Conservation (phyloP, 2,888 invertebrate species). For the Aspidiotus destructor region DNA sequence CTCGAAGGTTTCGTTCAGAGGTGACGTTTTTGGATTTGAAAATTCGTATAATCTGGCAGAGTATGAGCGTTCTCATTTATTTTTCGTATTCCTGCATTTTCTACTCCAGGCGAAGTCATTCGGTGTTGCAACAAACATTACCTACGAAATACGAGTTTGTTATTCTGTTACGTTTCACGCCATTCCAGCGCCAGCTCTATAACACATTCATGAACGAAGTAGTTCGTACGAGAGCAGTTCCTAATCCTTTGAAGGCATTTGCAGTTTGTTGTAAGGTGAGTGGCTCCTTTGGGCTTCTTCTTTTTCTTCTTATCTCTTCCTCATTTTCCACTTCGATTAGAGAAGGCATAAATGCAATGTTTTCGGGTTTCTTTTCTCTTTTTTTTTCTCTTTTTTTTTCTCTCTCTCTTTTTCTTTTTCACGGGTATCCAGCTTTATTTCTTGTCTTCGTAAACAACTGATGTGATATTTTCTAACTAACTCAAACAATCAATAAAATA, state of each 20-base stretch:
- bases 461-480: too few relatives aligned
- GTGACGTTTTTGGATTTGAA: constrained; percentile 41
- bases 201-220: constrained; percentile 89
- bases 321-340: too few relatives aligned
- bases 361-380: too few relatives aligned
- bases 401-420: constrained; percentile 15
- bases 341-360: too few relatives aligned
- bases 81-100: background rate
- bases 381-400: background rate
- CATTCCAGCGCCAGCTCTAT: constrained; percentile 81
- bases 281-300: background rate
- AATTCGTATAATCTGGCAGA: background rate
- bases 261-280: constrained; percentile 91
- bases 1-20: constrained; percentile 94
- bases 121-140: constrained; percentile 80
- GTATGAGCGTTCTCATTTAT: background rate
- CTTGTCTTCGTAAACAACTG: too few relatives aligned
- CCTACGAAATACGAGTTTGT: constrained; percentile 95
- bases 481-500: too few relatives aligned
- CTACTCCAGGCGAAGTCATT: constrained; percentile 66
- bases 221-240: constrained; percentile 71
- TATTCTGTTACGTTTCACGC: constrained; percentile 76
- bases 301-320: too few relatives aligned
- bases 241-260: constrained; percentile 94
- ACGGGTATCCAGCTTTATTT: background rate